These are phyloP conservation scores for Pheucticus melanocephalus DNA, from an alignment of 2,113 vertebrate genomes.

Conservation along the genomic window DNA sequence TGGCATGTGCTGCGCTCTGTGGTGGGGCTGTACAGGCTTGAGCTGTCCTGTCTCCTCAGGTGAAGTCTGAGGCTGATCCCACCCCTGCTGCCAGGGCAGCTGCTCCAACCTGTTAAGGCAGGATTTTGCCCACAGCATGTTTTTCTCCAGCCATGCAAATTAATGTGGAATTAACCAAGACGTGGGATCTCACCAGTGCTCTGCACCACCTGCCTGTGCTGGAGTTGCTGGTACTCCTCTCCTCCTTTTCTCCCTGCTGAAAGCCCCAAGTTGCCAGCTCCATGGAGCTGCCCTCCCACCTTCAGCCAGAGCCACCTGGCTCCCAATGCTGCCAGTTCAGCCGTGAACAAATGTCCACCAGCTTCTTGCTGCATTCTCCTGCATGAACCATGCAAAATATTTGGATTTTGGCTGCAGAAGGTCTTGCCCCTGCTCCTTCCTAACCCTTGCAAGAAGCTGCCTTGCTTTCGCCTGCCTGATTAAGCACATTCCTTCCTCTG, in stretches of 20 bases:
- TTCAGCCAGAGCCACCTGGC: background rate
- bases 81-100: background rate
- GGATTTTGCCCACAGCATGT: background rate
- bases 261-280: background rate
- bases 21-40: background rate
- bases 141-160: conserved; percentile 21
- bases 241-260: background rate
- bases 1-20: background rate
- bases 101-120: conserved; percentile 15
- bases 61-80: background rate
- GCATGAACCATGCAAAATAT: background rate
- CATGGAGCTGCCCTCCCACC: background rate
- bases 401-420: background rate
- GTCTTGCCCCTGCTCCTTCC: background rate
- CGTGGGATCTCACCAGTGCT: background rate
- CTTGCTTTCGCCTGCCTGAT: background rate
- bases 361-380: background rate
- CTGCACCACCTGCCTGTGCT: background rate
- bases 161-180: background rate
- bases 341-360: background rate
- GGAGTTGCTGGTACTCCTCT: background rate
- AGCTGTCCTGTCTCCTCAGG: background rate
- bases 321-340: accelerated
- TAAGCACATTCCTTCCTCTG: background rate
- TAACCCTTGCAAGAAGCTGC: background rate